Conservation (phyloP, 2,797 vertebrate species). For the Phylloscopus collybita region DNA sequence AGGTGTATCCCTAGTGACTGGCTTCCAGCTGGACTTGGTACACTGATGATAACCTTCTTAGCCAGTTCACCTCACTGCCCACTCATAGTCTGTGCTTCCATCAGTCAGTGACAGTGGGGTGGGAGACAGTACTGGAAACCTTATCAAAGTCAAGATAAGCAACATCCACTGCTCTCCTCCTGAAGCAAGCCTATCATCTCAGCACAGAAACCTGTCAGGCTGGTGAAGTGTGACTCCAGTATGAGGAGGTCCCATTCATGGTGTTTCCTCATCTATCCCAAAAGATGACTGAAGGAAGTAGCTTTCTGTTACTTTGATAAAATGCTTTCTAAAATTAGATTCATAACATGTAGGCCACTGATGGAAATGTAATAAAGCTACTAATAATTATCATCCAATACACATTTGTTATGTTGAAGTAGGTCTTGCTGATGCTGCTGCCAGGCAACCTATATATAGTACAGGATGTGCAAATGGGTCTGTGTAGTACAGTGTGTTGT, state of each 20-base stretch:
- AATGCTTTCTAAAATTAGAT: constrained; percentile 7
- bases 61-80: not conserved
- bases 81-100: not conserved
- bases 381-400: not conserved
- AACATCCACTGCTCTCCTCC: not conserved
- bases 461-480: not conserved
- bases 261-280: not conserved
- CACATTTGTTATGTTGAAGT: not conserved
- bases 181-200: not conserved
- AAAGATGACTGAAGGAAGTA: not conserved
- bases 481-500: not conserved
- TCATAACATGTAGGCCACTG: not conserved
- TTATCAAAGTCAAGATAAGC: not conserved
- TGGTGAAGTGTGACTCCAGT: not conserved
- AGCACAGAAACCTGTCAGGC: not conserved
- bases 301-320: not conserved
- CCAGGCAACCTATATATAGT: not conserved
- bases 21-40: not conserved
- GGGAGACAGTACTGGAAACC: not conserved
- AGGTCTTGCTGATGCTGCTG: not conserved
- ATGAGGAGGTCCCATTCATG: accelerated
- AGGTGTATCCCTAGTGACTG: no score
- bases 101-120: not conserved
- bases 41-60: not conserved
- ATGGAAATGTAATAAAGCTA: not conserved